phyloP scores from a whole-genome alignment of 35 echinoderm and acorn worm genomes.

The Strongylocentrotus purpuratus region DNA sequence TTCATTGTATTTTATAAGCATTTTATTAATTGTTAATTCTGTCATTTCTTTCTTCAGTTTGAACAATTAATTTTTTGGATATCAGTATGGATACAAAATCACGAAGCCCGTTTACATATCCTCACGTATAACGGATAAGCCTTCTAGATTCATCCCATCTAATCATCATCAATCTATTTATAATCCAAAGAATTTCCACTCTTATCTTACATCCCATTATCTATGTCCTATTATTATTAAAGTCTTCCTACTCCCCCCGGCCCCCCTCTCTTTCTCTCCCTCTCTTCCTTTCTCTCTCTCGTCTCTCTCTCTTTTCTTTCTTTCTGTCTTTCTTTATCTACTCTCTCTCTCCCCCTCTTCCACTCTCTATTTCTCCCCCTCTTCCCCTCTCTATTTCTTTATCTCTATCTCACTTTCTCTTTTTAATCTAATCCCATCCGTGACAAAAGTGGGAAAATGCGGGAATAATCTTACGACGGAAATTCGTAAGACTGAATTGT shows the following conservation, averaged over 20 bases:
- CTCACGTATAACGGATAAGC: neutral
- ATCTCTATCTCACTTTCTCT: neutral
- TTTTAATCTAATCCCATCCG: neutral
- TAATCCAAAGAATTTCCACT: neutral
- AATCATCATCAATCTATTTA: neutral
- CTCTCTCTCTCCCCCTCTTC: too few relatives aligned
- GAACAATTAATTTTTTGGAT: too few relatives aligned
- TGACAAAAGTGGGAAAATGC: neutral
- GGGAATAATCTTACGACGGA: neutral
- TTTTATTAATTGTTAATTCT: too few relatives aligned
- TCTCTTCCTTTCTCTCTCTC: too few relatives aligned
- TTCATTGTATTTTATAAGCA: neutral
- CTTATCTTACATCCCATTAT: neutral
- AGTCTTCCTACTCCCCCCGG: neutral
- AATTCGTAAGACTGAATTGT: slow-evolving; percentile 8
- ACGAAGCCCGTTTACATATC: neutral
- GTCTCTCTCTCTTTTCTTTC: too few relatives aligned
- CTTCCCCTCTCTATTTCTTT: too few relatives aligned
- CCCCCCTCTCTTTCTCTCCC: too few relatives aligned
- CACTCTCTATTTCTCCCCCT: too few relatives aligned
- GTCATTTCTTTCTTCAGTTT: too few relatives aligned
- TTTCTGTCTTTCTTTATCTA: too few relatives aligned
- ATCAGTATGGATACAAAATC: neutral
- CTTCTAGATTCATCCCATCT: neutral
- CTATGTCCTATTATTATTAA: neutral